A percentile compares a stretch with the other conserved stretches of the same genome.
phyloP scores from a whole-genome alignment of 2,888 invertebrate genomes.

The Dasysyrphus albostriatus region DNA sequence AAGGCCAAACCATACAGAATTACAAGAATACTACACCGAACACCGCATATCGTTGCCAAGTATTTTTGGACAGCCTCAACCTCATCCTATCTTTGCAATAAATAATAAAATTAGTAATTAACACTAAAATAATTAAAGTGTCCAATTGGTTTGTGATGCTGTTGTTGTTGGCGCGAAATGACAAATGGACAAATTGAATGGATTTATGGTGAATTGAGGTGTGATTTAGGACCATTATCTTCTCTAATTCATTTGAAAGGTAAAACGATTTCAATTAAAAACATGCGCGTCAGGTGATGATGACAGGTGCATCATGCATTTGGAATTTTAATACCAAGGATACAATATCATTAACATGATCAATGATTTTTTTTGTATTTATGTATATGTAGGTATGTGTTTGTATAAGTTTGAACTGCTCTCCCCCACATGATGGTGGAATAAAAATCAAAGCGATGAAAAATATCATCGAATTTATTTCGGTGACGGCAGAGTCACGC shows the following conservation, averaged over 20 bases:
- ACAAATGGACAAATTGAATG: slow-evolving; percentile 74
- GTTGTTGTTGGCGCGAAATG: slow-evolving; percentile 55
- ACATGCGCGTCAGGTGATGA: neutral
- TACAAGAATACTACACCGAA: slow-evolving; percentile 42
- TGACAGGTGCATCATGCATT: slow-evolving; percentile 10
- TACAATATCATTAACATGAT: slow-evolving; percentile 1
- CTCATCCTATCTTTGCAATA: slow-evolving; percentile 53
- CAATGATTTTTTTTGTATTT: neutral
- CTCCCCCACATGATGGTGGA: neutral
- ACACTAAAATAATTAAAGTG: slow-evolving; percentile 74
- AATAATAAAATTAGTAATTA: slow-evolving; percentile 75
- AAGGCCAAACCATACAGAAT: slow-evolving; percentile 18
- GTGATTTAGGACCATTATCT: slow-evolving; percentile 52
- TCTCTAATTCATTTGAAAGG: neutral
- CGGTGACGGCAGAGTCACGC: slow-evolving; percentile 47
- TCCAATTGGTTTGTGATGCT: slow-evolving; percentile 41
- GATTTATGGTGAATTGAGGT: slow-evolving; percentile 65
- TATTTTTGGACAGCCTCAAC: slow-evolving; percentile 70
- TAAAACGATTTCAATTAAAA: neutral
- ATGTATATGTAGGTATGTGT: too few species aligned
- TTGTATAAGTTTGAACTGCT: neutral
- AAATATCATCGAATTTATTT: slow-evolving; percentile 23
- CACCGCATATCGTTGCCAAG: slow-evolving; percentile 52
- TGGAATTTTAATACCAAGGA: slow-evolving; percentile 15
- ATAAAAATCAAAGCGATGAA: neutral